These are phyloP conservation scores for Elachura formosa DNA, from an alignment of 2,113 vertebrate species.

Conservation along the genomic window DNA sequence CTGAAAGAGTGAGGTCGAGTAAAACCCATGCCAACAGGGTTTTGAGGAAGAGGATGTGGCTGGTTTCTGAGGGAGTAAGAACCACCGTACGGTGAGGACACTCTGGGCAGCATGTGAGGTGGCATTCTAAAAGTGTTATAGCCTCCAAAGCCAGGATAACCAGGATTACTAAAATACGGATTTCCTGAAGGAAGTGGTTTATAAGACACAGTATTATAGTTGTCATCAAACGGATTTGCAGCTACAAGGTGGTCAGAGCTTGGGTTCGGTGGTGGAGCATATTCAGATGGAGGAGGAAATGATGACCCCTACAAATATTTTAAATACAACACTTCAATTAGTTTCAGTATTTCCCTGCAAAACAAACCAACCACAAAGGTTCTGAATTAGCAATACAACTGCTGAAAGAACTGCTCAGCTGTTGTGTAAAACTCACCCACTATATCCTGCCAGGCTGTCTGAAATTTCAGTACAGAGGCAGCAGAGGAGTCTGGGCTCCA, in stretches of 20 bases:
- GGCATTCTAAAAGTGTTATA: constrained; percentile 79
- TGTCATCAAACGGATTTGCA: constrained; percentile 86
- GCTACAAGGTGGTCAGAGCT: constrained; percentile 85
- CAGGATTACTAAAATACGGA: constrained; percentile 69
- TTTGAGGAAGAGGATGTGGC: constrained; percentile 77
- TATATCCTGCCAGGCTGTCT: neutral
- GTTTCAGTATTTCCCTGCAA: constrained; percentile 1
- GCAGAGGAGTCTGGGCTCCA: neutral
- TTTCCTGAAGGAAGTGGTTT: constrained; percentile 73
- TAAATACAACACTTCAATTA: constrained; percentile 49
- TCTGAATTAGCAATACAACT: neutral
- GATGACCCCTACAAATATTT: constrained; percentile 72
- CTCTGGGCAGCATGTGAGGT: constrained; percentile 73
- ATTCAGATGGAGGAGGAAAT: constrained; percentile 80
- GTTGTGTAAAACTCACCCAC: neutral
- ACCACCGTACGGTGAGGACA: constrained; percentile 71
- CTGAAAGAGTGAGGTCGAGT: constrained; percentile 73
- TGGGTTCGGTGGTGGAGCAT: constrained; percentile 82
- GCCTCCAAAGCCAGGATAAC: constrained; percentile 72
- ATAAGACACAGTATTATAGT: constrained; percentile 74
- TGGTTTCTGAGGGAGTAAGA: constrained; percentile 77
- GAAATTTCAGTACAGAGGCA: constrained; percentile 4
- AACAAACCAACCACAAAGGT: neutral
- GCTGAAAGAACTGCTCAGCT: constrained; percentile 7
- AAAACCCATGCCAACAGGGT: constrained; percentile 74